These are phyloP conservation scores for Ormyrus labotus DNA, from an alignment of 2,888 invertebrate species.

Conservation along the genomic window DNA sequence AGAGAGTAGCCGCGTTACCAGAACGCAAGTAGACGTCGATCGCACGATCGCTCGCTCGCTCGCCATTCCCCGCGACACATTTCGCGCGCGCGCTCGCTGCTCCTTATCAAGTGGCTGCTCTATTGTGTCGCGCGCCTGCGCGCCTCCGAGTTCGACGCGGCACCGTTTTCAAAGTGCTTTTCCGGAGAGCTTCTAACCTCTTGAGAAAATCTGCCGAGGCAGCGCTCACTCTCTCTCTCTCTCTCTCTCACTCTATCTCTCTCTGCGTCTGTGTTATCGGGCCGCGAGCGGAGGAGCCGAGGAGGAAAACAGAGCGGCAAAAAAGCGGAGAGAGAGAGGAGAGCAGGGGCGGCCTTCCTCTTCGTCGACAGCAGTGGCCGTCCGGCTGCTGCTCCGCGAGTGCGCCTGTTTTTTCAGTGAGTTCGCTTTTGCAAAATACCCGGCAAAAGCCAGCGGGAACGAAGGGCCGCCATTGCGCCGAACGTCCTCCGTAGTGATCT, in stretches of 20 bases:
- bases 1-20: slow-evolving; percentile 3
- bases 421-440: no score
- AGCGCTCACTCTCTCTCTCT: no score
- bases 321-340: background rate
- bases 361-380: background rate
- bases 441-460: no score
- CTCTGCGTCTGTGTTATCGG: background rate
- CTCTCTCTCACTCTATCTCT: no score
- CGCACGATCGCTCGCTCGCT: background rate
- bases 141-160: background rate
- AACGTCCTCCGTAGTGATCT: no score
- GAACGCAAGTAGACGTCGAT: background rate
- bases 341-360: background rate
- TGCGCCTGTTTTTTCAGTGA: background rate
- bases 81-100: no score
- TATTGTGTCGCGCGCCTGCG: background rate
- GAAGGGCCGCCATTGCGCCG: no score
- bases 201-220: no score
- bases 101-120: no score
- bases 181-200: no score
- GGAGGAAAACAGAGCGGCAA: background rate
- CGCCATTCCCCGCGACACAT: background rate
- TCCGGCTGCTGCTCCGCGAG: background rate
- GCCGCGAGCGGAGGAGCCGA: background rate
- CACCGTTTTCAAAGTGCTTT: no score